Conservation (phyloP, 2,888 invertebrate species). For the Leucania comma region DNA sequence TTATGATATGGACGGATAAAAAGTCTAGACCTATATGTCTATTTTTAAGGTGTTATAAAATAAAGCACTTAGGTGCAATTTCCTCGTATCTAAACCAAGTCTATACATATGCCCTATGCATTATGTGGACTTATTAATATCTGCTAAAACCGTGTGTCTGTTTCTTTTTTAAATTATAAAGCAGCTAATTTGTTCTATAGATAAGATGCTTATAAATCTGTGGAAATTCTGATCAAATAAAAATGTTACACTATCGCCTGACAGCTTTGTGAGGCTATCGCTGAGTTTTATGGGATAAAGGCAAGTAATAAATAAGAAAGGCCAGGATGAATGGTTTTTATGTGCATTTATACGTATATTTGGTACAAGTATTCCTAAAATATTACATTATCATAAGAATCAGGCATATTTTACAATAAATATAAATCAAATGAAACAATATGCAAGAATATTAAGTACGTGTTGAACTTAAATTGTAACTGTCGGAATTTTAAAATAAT, state of each 20-base stretch:
- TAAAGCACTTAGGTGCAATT: conserved; percentile 26
- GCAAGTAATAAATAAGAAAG: not conserved
- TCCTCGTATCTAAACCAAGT: too few species aligned
- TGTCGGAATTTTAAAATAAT: not conserved
- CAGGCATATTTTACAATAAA: conserved; percentile 12
- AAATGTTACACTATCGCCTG: too few species aligned
- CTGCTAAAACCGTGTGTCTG: too few species aligned
- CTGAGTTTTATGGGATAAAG: not conserved
- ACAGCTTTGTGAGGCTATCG: too few species aligned
- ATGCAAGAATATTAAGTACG: not conserved
- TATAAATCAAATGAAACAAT: not conserved
- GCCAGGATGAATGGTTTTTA: not conserved
- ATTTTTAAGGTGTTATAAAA: not conserved
- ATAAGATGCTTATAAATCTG: too few species aligned
- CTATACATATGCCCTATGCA: too few species aligned
- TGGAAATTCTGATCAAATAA: too few species aligned
- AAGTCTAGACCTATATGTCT: not conserved
- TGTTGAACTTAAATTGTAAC: not conserved
- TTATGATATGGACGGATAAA: conserved; percentile 18
- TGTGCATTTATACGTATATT: conserved; percentile 40
- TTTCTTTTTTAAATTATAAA: too few species aligned
- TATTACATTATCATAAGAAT: not conserved
- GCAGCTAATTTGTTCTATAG: too few species aligned
- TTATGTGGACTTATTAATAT: too few species aligned
- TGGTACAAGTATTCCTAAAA: conserved; percentile 41